Base-by-base conservation (phyloP, 2,888 invertebrate genomes). In the Mesodorylaimus sp. region DNA sequence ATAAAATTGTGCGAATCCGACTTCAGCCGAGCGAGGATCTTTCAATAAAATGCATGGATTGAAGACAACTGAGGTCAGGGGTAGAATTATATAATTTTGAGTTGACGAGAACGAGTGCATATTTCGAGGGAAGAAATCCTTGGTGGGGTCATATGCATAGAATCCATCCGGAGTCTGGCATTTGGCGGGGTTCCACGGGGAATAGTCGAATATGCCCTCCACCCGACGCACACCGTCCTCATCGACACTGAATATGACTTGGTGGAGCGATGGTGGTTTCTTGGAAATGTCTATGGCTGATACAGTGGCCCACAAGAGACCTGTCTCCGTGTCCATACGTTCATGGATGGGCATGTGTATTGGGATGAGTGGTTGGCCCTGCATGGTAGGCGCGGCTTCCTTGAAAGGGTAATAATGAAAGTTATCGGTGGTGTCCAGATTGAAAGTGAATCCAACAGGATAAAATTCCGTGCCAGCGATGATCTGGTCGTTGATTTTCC, bases 341-440 rank as follows among this genome's bases (percentile, higher is more conserved):
- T 63, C 62, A 47, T 63, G 63, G 48, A 64, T 62, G 10, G 63
- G 60, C 63, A 63, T 63, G 5, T 60, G 59, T 43, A 63, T 64
- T 10, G 63, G 36, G 61, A 60, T 58, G 62, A 60, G 13, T 56
- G 32, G 3, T 5, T 48, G 28, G 23, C 29, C 23, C 23, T 25
- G 23, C 53, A 64, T 63, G 23, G 64, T 55, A 19, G 5, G 5
- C 3, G 23, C 19, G 7, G 7, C 26, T 45, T 63, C 64, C 23
- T 56, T 58, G 55, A 64, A 64, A 29, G 60, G 60, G 52, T 60
- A 63, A 48, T 61, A 32, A 41, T 60, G 59, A 58, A 64, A 64
- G 45, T 65, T 59, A 55, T 55, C 56, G 47, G 65, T 52, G 1
- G 58, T 56, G 13, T 54, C 53, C 1, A 60, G 59, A 60, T 62